A percentile compares a stretch with the other conserved stretches of the same genome.
Conservation (phyloP, 2,797 vertebrate genomes). For the Okamejei kenojei region DNA sequence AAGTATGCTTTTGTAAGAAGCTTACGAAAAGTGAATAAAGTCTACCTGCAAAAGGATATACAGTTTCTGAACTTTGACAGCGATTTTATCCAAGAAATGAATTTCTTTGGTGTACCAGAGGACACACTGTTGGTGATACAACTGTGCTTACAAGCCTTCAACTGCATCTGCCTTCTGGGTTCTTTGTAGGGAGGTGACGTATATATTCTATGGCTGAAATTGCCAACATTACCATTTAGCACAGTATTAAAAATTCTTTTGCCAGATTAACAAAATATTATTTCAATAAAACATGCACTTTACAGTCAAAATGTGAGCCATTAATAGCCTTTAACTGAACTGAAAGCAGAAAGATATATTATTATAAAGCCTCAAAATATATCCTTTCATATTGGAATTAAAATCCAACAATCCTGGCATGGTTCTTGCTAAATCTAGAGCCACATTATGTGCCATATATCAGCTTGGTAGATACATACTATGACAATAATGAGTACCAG, state of each 20-base stretch:
- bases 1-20: slow-evolving; percentile 28
- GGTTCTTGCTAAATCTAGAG: too few species aligned
- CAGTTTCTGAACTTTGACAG: slow-evolving; percentile 30
- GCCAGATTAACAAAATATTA: neutral
- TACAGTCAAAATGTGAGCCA: neutral
- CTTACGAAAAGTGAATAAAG: slow-evolving; percentile 23
- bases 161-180: slow-evolving; percentile 20
- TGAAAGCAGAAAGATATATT: neutral
- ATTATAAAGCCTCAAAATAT: neutral
- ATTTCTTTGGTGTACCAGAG: slow-evolving; percentile 1
- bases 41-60: slow-evolving; percentile 31
- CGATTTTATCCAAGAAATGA: slow-evolving; percentile 2
- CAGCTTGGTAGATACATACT: too few species aligned
- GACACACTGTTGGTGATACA: slow-evolving; percentile 20
- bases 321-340: neutral
- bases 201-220: neutral
- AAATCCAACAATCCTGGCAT: neutral
- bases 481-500: too few species aligned
- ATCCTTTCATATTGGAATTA: neutral
- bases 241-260: neutral
- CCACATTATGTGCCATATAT: too few species aligned
- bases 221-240: neutral
- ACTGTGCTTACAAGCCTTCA: slow-evolving; percentile 23
- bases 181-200: neutral
- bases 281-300: neutral